Base-by-base conservation (phyloP, 2,888 invertebrate species). In the Luperina nickerlii region DNA sequence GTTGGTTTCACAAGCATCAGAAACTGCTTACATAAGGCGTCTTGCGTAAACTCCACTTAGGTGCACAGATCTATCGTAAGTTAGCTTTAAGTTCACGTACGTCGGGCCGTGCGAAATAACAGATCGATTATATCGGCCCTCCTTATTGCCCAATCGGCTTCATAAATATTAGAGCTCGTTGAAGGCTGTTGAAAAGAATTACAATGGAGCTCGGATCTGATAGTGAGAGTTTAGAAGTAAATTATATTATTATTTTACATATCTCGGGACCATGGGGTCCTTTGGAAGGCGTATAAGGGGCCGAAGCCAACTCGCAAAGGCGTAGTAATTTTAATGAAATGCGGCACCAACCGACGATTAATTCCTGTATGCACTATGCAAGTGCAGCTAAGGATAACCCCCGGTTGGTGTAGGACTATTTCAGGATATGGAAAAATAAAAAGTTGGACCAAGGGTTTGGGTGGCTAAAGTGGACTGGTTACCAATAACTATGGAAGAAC, bases 41-140 rank as follows among this genome's bases (percentile, higher is more conserved):
- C 94, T 96, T 96, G 95, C 96, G 96, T 94, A 96, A 96, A 94
- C 92, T 87, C 92, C 92, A 94, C 95, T 96, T 95, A 95, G 93
- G 92, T 92, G 94, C 91, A 91, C 92, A 94, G 92, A 92, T 91
- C 90, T 89, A 92, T 92, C 91, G 92, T 92, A 94, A 94, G 92
- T 93, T 90, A 94, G 93, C 94, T 95, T 95, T 94, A 95, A 95
- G 95, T 95, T 95, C 94, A 95, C 92, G 93, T 94, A 93, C 86
- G 87, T 85, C 90, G 89, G 89, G 89, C 89, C 91, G 93, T 93
- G 93, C 92, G 91, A 95, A 95, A 94, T 92, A 93, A 92, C 91
- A 90, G 92, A 92, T 93, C 91, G 91, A 93, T 93, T 92, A 91
- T 90, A 91, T 92, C 84, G 84, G 73, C 74, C 63, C 79, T 81